Base-by-base conservation (phyloP, 1,140 invertebrate species). In the Pomacea maculata region DNA sequence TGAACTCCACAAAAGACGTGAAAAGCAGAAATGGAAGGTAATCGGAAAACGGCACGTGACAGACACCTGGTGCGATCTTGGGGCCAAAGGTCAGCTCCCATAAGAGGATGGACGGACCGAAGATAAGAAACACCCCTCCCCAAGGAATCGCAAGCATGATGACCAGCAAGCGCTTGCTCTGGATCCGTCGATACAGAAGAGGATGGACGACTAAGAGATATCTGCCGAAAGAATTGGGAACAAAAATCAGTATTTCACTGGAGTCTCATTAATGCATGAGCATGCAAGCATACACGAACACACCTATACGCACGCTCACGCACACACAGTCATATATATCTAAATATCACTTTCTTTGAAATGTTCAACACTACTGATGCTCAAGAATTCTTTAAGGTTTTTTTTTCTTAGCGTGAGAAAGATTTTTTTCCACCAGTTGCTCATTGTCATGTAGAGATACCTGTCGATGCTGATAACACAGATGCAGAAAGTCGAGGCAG, bases 1-100 rank as follows among this genome's bases (percentile, higher is more conserved):
- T 55, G 73, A 87, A 88, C 78, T 87, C 86, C 15, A 88, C 72
- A 34, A 83, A 79, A 8, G 83, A 82, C 0, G 81, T 82, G 19
- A 82, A 79, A 15, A 83, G 67, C 9, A 86, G 73, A 70, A 83
- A 85, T 11, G 78, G n/a, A 57, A 85, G n/a, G 70, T 85, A 78
- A 34, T 83, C 68, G 78, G 83, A 82, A 77, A 84, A 88, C n/a
- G 83, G 85, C 21, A 85, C 79, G 55, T 82, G 79, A 80, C 87
- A 88, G 55, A 82, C 80, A 21, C 79, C 80, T 29, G 85, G 81
- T n/a, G 78, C 80, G 67, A 88, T 83, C 11, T 79, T 67, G 5
- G 14, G 8, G 2, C 84, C 85, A 7, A 80, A 70, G 14, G 82
- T 79, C 4, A 81, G 64, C 29, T 86, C 84, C 87, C 87, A 88